Evolutionary conservation across 2,888 invertebrate species (phyloP).

Genomic region (Drosophila rellima): DNA sequence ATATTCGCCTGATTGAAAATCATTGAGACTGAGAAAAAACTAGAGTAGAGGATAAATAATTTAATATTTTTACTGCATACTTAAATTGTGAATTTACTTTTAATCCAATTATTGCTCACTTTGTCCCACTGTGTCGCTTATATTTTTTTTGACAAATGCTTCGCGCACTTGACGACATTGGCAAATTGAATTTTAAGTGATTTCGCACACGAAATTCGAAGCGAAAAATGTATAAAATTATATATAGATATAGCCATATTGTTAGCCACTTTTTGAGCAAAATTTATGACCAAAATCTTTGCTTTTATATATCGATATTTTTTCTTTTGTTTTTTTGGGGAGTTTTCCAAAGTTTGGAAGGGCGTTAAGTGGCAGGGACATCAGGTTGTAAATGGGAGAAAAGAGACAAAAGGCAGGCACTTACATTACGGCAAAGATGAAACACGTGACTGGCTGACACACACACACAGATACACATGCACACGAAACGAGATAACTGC

Average conservation of each 20-base stretch:
- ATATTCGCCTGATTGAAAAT: background rate
- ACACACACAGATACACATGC: constrained; percentile 6
- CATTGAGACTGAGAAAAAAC: no score
- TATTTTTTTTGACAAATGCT: constrained; percentile 49
- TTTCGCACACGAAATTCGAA: constrained; percentile 40
- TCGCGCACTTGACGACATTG: constrained; percentile 42
- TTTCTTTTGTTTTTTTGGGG: constrained; percentile 17
- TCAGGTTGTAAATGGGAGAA: constrained; percentile 15
- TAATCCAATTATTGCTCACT: background rate
- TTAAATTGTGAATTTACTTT: background rate
- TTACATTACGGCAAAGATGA: constrained; percentile 68
- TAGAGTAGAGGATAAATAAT: background rate
- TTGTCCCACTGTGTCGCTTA: constrained; percentile 33
- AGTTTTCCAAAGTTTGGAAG: constrained; percentile 23
- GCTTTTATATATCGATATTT: constrained; percentile 16
- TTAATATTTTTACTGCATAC: background rate
- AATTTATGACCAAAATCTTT: constrained; percentile 49
- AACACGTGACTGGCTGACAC: constrained; percentile 66
- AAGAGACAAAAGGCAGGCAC: constrained; percentile 54
- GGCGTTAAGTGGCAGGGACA: constrained; percentile 51
- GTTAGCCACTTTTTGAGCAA: constrained; percentile 5
- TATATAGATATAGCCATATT: constrained; percentile 38
- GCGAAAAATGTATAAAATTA: constrained; percentile 34
- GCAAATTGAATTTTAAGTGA: constrained; percentile 69
- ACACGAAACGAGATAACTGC: constrained; percentile 37